Conservation (phyloP, 1,140 invertebrate species). For the Meloidogyne floridensis region DNA sequence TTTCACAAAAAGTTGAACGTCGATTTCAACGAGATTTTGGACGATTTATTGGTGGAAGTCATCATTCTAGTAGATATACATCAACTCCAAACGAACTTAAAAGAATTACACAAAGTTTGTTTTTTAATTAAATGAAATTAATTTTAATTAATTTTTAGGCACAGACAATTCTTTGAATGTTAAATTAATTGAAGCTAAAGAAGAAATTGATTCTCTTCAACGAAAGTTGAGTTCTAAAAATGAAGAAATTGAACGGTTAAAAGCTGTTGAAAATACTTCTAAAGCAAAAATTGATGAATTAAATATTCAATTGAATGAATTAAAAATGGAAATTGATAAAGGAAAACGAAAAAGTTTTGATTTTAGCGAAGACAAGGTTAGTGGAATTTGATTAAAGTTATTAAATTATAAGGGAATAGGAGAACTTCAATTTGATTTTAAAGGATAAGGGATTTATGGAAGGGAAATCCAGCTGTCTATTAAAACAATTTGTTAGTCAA, state of each 20-base stretch:
- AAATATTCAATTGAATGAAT: background rate
- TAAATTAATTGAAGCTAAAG: conserved; percentile 28
- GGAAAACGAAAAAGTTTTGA: conserved; percentile 13
- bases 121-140: background rate
- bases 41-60: conserved; percentile 11
- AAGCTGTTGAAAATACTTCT: background rate
- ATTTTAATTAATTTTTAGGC: background rate
- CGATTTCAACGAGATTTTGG: conserved; percentile 34
- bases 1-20: conserved; percentile 27
- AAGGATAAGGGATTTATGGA: too few species aligned
- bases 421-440: background rate
- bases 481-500: too few species aligned
- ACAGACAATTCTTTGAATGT: conserved; percentile 1
- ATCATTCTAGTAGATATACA: background rate
- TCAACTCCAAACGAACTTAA: conserved; percentile 3
- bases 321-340: conserved; percentile 16
- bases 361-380: background rate
- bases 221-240: conserved; percentile 6
- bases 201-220: background rate
- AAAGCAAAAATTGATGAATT: conserved; percentile 18
- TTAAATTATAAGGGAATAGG: background rate
- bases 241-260: conserved; percentile 25
- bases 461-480: too few species aligned
- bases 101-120: background rate
- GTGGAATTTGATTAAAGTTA: background rate